A percentile compares a stretch with the other conserved stretches of the same genome.
phyloP scores from a whole-genome alignment of 1,140 invertebrate genomes.

The Drosophila pandora region DNA sequence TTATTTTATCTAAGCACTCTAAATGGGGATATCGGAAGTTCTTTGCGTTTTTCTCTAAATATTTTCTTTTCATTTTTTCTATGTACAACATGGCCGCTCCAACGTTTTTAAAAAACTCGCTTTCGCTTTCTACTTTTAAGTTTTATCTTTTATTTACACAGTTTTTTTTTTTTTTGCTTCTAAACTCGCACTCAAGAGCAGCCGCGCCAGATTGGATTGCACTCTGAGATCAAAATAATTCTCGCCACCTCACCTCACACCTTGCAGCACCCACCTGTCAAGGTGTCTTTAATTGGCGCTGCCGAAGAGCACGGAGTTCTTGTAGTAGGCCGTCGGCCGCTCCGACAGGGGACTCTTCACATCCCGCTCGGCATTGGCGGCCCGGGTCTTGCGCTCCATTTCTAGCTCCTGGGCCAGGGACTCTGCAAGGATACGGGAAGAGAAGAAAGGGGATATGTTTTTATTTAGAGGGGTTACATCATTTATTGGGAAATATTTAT shows the following conservation, averaged over 20 bases:
- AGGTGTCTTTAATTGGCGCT: constrained; percentile 89
- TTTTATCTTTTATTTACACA: constrained; percentile 23
- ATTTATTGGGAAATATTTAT: background rate
- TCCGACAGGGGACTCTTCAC: constrained; percentile 93
- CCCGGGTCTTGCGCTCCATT: constrained; percentile 92
- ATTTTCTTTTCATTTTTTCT: constrained; percentile 30
- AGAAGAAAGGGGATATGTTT: background rate
- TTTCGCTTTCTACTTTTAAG: constrained; percentile 7
- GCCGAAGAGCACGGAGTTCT: constrained; percentile 93
- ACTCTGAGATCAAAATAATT: constrained; percentile 80
- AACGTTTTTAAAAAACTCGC: constrained; percentile 44
- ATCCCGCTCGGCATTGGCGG: constrained; percentile 90
- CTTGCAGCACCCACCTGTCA: constrained; percentile 20
- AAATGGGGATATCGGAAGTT: constrained; percentile 44
- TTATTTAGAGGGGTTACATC: background rate
- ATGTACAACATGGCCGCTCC: constrained; percentile 56
- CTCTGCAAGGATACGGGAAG: constrained; percentile 85
- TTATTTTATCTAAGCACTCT: constrained; percentile 44
- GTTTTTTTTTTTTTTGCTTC: background rate
- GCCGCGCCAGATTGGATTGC: constrained; percentile 62
- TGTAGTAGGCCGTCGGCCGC: constrained; percentile 90
- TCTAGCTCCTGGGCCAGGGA: constrained; percentile 93
- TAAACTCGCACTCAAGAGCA: constrained; percentile 31
- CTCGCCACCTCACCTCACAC: constrained; percentile 29
- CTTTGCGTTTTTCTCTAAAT: constrained; percentile 9